Evolutionary conservation across 1,140 invertebrate genomes (phyloP).

Genomic region (Drosophila sturtevanti): DNA sequence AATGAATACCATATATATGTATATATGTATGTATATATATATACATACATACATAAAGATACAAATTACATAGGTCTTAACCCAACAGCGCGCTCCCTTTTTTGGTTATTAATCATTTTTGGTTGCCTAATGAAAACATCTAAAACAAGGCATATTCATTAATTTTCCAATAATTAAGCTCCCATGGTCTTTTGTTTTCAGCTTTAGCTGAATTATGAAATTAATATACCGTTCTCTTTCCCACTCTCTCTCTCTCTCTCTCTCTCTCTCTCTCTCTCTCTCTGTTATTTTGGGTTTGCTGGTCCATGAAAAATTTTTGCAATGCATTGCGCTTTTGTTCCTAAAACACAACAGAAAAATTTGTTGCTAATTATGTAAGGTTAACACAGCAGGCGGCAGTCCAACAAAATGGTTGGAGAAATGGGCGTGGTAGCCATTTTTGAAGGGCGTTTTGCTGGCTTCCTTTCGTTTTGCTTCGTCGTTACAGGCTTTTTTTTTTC

Average conservation of each 20-base stretch:
- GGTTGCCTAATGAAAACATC: conserved; percentile 59
- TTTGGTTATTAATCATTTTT: conserved; percentile 66
- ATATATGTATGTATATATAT: too few species aligned
- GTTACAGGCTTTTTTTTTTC: neutral
- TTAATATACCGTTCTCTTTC: conserved; percentile 64
- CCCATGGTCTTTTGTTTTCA: conserved; percentile 31
- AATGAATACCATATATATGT: neutral
- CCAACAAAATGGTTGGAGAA: conserved; percentile 11
- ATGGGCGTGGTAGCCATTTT: conserved; percentile 35
- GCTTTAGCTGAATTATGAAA: conserved; percentile 71
- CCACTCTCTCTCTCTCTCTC: neutral
- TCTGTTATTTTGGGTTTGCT: neutral
- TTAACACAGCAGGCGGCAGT: conserved; percentile 44
- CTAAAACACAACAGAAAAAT: conserved; percentile 66
- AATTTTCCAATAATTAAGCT: conserved; percentile 80
- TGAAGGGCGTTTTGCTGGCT: conserved; percentile 26
- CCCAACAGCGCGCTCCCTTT: neutral
- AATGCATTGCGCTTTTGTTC: conserved; percentile 72
- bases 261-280: neutral
- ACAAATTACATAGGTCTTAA: neutral
- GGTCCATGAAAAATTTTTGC: conserved; percentile 48
- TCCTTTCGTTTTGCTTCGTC: neutral
- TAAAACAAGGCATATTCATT: conserved; percentile 71
- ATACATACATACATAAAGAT: neutral
- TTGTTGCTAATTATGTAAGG: conserved; percentile 76